Evolutionary conservation across 1,140 invertebrate genomes (phyloP).

Genomic region (Drusus annulatus): DNA sequence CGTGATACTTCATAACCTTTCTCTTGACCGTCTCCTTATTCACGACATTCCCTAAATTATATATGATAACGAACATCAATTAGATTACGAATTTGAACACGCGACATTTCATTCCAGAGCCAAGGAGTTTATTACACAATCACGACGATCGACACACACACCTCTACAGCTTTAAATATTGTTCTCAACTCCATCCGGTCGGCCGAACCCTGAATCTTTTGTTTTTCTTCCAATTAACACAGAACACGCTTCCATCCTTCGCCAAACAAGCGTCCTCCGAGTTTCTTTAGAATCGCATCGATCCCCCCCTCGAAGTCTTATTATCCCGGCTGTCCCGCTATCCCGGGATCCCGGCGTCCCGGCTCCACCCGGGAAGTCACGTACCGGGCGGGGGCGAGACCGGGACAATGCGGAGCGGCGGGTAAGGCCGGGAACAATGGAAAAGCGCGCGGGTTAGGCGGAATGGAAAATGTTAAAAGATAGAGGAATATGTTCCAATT

Average conservation of each 20-base stretch:
- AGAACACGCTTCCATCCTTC: not conserved
- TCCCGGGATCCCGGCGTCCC: not conserved
- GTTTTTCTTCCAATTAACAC: constrained; percentile 23
- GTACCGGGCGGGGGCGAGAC: not conserved
- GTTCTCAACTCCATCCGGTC: too few relatives aligned
- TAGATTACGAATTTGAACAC: too few relatives aligned
- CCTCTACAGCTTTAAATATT: too few relatives aligned
- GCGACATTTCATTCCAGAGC: too few relatives aligned
- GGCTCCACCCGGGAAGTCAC: not conserved
- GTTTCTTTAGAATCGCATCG: not conserved
- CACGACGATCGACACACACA: too few relatives aligned
- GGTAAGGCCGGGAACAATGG: not conserved
- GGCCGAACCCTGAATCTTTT: not conserved
- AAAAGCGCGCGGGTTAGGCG: not conserved
- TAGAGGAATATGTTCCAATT: constrained; percentile 16
- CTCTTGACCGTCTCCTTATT: too few relatives aligned
- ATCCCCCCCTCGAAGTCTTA: not conserved
- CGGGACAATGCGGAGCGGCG: not conserved
- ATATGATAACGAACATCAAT: too few relatives aligned
- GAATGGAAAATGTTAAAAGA: not conserved
- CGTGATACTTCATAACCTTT: too few relatives aligned
- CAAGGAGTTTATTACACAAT: too few relatives aligned
- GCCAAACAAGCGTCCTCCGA: not conserved
- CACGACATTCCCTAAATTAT: too few relatives aligned
- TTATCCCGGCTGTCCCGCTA: too few relatives aligned